Evolutionary conservation across 2,797 vertebrate genomes (phyloP), one percentile per base, ranked within the genome.

Genomic region (Oreortyx pictus): DNA sequence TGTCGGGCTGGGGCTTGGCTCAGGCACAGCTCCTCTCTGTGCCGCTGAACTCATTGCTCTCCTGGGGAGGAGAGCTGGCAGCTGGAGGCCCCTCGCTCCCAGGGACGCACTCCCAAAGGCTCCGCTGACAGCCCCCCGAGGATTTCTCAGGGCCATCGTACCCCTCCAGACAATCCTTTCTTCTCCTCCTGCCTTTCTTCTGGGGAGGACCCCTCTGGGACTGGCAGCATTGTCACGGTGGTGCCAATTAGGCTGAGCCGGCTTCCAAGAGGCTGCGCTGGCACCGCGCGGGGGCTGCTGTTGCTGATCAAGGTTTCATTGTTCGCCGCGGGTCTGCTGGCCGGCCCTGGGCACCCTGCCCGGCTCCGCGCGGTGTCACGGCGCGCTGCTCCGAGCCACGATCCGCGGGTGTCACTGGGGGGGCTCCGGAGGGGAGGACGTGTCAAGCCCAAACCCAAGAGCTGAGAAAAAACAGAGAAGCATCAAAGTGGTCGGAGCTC

Each of bases 171-270:
- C 86, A 31, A 91, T 73, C 54, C 86, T 95, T 94, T 95, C 85
- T 94, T 94, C 92, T 92, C 86, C 90, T 90, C 52, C 41, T 2
- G 74, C 80, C 84, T 96, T 96, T 96, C 96, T 94, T 93, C 88
- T 90, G 86, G 14, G 79, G 7, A 59, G 76, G 50, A 89, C 49
- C 84, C 93, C 93, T 70, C 43, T 17, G 93, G 96, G 95, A 95
- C 29, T 15, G 39, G 92, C 88, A 7, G 79, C 88, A 81, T 87
- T 87, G 78, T 95, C 93, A 86, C 74, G 88, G 88, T 78, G 93
- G 94, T 93, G 92, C 89, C 91, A 93, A 91, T 94, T 93, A 96
- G 90, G 73, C 89, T 85, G 86, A 61, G 80, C 29, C 4, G 9
- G 64, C 73, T 92, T 93, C 85, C 93, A 84, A 92, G 85, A 39